Base-by-base conservation (phyloP, 2,113 vertebrate genomes). In the Dolichallabes microphthalmus region DNA sequence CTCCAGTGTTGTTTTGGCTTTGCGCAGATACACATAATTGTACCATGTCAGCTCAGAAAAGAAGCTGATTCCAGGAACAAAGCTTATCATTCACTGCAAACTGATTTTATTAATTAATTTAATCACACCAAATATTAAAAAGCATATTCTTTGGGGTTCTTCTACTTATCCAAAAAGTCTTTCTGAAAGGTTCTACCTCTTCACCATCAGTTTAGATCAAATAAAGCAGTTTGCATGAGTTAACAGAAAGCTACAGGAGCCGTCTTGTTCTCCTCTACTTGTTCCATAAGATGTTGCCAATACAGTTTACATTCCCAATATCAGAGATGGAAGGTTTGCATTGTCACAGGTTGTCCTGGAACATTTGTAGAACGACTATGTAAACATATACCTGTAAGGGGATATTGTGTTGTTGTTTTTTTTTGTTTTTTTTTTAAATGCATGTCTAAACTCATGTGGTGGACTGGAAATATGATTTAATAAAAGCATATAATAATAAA, bases 121-220 rank as follows among this genome's bases (percentile, higher is more conserved):
- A 96, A 96, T 96, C 96, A 96, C 94, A 95, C 98, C 98, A 99
- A 99, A 99, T 97, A 99, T 96, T 96, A 95, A 94, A 96, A 96
- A 94, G 95, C 94, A 93, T 95, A 91, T 94, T 97, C 96, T 98
- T 97, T 97, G 93, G 96, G 96, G 96, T 97, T 97, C 95, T 97
- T 97, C 96, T 97, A 98, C 96, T 97, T 96, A 95, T 94, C 96
- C 96, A 96, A 97, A 98, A 96, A 97, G 95, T 96, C 96, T 97
- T 98, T 98, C 95, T 95, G 94, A 97, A 99, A 98, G 97, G 96
- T 97, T 99, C 98, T 99, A 98, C 98, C 98, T 98, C 98, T 98
- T 96, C 96, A 97, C 96, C 96, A 97, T 30, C 92, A 96, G 95
- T 96, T 95, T 95, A 97, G 94, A 98, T 97, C 96, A 96, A 97